A percentile compares a stretch with the other conserved stretches of the same genome.
phyloP scores from a whole-genome alignment of 2,797 vertebrate species.

The Acipenser oxyrinchus region DNA sequence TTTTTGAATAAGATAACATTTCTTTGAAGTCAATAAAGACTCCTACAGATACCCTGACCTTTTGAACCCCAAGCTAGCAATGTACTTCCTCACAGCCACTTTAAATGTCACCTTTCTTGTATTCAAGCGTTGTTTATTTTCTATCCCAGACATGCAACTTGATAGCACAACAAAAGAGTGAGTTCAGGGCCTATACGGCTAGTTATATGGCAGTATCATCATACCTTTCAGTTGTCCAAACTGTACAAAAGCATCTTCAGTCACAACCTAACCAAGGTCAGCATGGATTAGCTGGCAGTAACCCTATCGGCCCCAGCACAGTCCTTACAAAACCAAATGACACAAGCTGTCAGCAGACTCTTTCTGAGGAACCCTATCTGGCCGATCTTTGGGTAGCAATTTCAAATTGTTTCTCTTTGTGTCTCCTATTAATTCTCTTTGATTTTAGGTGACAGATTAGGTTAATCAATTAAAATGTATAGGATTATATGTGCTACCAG shows the following conservation, averaged over 20 bases:
- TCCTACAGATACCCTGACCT: conserved; percentile 54
- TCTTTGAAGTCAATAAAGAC: conserved; percentile 55
- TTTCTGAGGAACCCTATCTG: conserved; percentile 70
- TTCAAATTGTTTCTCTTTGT: conserved; percentile 62
- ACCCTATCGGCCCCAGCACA: conserved; percentile 71
- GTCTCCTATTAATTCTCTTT: conserved; percentile 62
- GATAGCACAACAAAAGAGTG: conserved; percentile 69
- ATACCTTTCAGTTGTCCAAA: conserved; percentile 65
- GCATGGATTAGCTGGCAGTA: conserved; percentile 69
- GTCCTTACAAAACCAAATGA: conserved; percentile 72
- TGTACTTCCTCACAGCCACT: conserved; percentile 50
- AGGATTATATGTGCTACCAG: conserved; percentile 51
- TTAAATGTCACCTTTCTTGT: conserved; percentile 64
- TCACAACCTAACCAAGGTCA: conserved; percentile 68
- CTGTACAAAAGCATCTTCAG: conserved; percentile 71
- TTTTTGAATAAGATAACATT: conserved; percentile 46
- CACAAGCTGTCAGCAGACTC: conserved; percentile 70
- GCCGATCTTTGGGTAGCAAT: conserved; percentile 57
- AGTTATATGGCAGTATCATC: conserved; percentile 65
- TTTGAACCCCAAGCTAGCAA: conserved; percentile 56
- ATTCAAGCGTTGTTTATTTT: conserved; percentile 44
- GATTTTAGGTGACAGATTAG: conserved; percentile 63
- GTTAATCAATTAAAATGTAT: conserved; percentile 60
- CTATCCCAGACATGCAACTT: conserved; percentile 57
- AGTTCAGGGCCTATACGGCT: conserved; percentile 57